A percentile compares a stretch with the other conserved stretches of the same genome.
Evolutionary conservation across 2,113 vertebrate genomes (phyloP).

Genomic region (Archocentrus centrarchus): DNA sequence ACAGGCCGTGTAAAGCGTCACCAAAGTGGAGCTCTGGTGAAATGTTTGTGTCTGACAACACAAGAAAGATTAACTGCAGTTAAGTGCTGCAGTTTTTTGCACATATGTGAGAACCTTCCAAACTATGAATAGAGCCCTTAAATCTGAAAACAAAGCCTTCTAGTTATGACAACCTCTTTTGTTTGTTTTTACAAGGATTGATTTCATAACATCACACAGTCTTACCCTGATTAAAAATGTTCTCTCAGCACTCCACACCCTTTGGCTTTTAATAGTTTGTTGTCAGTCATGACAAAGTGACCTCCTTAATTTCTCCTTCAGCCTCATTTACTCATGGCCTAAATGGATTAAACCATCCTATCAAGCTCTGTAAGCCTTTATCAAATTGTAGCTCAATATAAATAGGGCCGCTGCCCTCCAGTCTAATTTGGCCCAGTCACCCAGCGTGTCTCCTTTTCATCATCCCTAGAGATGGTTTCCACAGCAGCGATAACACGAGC

Average conservation of each 20-base stretch:
- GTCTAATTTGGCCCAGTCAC: slow-evolving; percentile 51
- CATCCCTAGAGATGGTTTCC: slow-evolving; percentile 70
- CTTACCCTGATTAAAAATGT: not conserved
- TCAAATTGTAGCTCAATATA: slow-evolving; percentile 43
- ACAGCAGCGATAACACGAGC: slow-evolving; percentile 62
- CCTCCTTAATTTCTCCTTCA: slow-evolving; percentile 54
- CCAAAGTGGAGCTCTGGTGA: not conserved
- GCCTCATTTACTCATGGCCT: slow-evolving; percentile 45
- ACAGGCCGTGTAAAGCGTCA: too few relatives aligned
- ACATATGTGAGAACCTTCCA: not conserved
- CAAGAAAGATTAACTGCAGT: not conserved
- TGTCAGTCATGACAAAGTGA: slow-evolving; percentile 38
- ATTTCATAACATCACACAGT: not conserved
- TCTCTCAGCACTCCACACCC: not conserved
- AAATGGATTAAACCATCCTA: slow-evolving; percentile 53
- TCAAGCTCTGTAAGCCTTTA: slow-evolving; percentile 52
- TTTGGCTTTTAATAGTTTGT: slow-evolving; percentile 40
- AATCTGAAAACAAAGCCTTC: not conserved
- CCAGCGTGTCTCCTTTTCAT: slow-evolving; percentile 42
- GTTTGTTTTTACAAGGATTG: slow-evolving; percentile 9
- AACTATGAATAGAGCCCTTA: not conserved
- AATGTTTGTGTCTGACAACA: not conserved
- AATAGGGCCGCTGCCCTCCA: slow-evolving; percentile 56
- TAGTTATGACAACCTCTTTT: not conserved
- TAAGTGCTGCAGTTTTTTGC: not conserved